These are phyloP conservation scores for Todiramphus saurophagus DNA, from an alignment of 2,113 vertebrate genomes.

Conservation along the genomic window DNA sequence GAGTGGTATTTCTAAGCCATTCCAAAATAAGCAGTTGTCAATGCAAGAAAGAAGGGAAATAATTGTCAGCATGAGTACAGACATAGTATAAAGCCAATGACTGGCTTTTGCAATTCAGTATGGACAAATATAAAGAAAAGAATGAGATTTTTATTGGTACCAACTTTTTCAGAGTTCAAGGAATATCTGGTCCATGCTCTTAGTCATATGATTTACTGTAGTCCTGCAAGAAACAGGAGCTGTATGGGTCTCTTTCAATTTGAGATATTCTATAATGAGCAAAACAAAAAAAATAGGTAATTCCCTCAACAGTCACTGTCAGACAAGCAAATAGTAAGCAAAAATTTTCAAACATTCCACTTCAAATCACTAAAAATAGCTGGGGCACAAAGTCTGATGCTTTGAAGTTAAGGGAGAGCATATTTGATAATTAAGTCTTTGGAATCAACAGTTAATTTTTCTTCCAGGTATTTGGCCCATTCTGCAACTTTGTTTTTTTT, in stretches of 20 bases:
- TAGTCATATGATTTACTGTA: neutral
- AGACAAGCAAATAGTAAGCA: neutral
- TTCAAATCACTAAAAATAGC: neutral
- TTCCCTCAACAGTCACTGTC: neutral
- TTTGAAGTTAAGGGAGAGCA: neutral
- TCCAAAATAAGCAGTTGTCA: neutral
- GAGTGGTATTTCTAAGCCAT: neutral
- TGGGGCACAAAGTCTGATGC: neutral
- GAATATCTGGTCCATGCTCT: rapidly evolving
- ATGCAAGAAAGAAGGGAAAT: neutral
- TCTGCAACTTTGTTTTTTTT: neutral
- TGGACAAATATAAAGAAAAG: neutral
- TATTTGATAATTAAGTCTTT: neutral
- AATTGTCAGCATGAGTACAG: neutral
- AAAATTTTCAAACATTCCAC: neutral
- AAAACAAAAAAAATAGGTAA: neutral
- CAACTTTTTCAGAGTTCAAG: neutral
- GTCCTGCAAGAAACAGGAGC: neutral
- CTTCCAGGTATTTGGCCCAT: neutral
- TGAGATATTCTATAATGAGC: neutral
- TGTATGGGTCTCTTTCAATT: neutral
- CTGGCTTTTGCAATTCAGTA: neutral
- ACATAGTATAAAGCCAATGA: neutral
- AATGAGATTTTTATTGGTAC: neutral
- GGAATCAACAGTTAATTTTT: neutral